A percentile compares a stretch with the other conserved stretches of the same genome.
These are phyloP conservation scores for Holacanthus passer DNA, from an alignment of 2,113 vertebrate genomes.

Conservation along the genomic window DNA sequence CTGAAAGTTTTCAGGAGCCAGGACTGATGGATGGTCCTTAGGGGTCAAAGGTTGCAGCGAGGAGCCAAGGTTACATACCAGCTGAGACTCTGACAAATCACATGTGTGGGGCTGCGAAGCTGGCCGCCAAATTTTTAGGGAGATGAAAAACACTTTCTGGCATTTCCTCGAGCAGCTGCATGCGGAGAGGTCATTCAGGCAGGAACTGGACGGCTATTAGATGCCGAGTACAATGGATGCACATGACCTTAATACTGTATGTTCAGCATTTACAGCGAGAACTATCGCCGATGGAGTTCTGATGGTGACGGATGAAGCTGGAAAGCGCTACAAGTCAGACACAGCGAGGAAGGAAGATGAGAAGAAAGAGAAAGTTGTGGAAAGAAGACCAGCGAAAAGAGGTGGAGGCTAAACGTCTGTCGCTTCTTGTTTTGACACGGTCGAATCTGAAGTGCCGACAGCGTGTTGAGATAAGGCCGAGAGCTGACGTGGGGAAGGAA, in stretches of 20 bases:
- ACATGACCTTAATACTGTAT: slow-evolving; percentile 33
- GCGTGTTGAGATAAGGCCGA: slow-evolving; percentile 16
- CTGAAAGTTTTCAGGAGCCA: neutral
- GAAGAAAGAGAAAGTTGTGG: slow-evolving; percentile 5
- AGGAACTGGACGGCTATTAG: slow-evolving; percentile 39
- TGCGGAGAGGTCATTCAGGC: slow-evolving; percentile 42
- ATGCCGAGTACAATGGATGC: slow-evolving; percentile 8
- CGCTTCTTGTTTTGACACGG: slow-evolving; percentile 59
- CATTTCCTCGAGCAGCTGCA: slow-evolving; percentile 56
- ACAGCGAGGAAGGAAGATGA: neutral
- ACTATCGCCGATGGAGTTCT: neutral
- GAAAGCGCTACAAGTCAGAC: slow-evolving; percentile 8
- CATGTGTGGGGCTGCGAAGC: neutral
- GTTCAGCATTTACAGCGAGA: slow-evolving; percentile 14
- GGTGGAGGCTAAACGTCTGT: slow-evolving; percentile 1
- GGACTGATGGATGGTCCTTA: slow-evolving; percentile 6
- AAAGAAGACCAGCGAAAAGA: neutral
- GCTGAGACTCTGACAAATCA: slow-evolving; percentile 55
- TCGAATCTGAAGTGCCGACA: slow-evolving; percentile 39
- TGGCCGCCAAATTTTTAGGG: neutral
- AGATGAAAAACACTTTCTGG: slow-evolving; percentile 26
- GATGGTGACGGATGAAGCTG: slow-evolving; percentile 38
- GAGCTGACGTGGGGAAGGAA: slow-evolving; percentile 10
- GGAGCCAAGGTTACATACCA: slow-evolving; percentile 58
- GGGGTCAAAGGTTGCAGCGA: slow-evolving; percentile 56